phyloP scores from a whole-genome alignment of 2,797 vertebrate genomes.

The Syndactyla subalaris region DNA sequence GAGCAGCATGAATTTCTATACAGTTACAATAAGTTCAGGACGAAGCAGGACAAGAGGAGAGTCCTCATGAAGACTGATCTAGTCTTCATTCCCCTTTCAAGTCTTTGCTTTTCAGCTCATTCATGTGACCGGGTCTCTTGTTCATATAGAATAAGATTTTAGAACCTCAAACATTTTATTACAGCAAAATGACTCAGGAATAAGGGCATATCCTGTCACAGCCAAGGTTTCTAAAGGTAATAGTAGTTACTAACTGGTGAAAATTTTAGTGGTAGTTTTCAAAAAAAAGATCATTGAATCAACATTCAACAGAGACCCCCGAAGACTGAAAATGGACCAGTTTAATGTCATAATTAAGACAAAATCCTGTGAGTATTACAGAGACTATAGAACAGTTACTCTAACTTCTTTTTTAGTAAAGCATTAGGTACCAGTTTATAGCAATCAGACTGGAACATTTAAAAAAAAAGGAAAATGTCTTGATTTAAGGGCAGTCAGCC shows the following conservation, averaged over 20 bases:
- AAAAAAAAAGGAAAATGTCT: background rate
- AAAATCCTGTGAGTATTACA: background rate
- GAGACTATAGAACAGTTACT: background rate
- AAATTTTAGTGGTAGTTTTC: background rate
- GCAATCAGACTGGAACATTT: conserved; percentile 20
- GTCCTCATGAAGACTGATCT: background rate
- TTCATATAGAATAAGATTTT: background rate
- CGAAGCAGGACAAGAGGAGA: background rate
- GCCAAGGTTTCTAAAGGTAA: background rate
- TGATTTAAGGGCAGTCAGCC: conserved; percentile 31
- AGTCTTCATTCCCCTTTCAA: background rate
- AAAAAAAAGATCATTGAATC: background rate
- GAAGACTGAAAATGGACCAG: background rate
- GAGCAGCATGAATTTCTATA: background rate
- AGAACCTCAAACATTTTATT: background rate
- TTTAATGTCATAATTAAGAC: conserved; percentile 9
- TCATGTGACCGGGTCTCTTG: background rate
- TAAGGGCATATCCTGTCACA: background rate
- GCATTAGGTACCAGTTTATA: conserved; percentile 24
- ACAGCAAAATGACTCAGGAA: background rate
- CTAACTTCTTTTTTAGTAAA: conserved; percentile 43
- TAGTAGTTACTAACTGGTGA: background rate
- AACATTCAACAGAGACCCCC: background rate
- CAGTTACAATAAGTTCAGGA: background rate
- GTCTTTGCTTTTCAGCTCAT: background rate